These are phyloP conservation scores for Hassar affinis DNA, from an alignment of 2,113 vertebrate genomes.

Conservation along the genomic window DNA sequence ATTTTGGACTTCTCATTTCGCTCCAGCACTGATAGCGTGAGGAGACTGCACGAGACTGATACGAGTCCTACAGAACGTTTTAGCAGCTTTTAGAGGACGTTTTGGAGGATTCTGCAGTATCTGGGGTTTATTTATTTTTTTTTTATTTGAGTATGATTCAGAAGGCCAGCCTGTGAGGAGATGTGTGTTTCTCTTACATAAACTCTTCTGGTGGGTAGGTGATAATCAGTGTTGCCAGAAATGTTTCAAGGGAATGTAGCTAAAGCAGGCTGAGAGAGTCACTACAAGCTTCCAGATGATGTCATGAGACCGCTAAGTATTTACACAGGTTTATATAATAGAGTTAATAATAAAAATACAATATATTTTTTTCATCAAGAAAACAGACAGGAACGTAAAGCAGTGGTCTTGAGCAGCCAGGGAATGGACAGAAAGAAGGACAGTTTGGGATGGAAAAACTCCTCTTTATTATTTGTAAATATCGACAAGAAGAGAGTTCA, in stretches of 20 bases:
- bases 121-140: background rate
- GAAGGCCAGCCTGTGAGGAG: background rate
- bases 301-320: background rate
- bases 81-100: background rate
- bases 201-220: background rate
- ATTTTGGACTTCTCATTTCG: slow-evolving; percentile 27
- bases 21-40: background rate
- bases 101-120: background rate
- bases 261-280: background rate
- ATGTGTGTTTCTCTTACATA: background rate
- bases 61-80: no score
- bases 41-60: background rate
- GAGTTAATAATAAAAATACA: background rate
- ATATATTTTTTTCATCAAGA: background rate
- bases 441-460: background rate
- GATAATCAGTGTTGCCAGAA: background rate
- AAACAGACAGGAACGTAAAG: background rate
- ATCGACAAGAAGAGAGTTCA: background rate
- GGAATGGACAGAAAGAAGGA: background rate
- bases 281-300: background rate
- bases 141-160: background rate
- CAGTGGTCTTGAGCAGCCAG: background rate
- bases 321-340: background rate
- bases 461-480: background rate
- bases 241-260: background rate